Percentiles rank a stretch among this genome's conserved stretches.
Evolutionary conservation across 2,113 vertebrate genomes (phyloP).

Genomic region (Enhydra lutris): DNA sequence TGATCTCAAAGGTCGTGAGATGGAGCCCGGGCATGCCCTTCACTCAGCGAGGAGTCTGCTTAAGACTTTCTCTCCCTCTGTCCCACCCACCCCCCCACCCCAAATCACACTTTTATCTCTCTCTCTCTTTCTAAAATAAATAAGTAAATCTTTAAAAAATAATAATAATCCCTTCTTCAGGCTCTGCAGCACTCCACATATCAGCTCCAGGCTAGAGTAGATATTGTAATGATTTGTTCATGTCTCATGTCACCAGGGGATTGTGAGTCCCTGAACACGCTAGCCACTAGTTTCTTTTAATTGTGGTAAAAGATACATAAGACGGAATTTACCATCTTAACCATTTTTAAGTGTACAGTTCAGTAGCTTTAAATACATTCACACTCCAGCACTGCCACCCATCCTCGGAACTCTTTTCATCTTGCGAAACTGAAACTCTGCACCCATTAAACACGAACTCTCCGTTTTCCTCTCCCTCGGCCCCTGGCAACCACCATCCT

Average conservation of each 20-base stretch:
- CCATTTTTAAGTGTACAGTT: neutral
- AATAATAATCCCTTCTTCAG: neutral
- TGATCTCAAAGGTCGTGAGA: neutral
- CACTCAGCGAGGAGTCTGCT: neutral
- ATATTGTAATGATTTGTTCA: neutral
- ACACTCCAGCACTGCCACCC: neutral
- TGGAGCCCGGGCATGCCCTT: neutral
- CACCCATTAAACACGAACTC: neutral
- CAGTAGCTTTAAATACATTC: neutral
- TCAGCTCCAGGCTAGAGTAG: neutral
- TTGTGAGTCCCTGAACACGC: neutral
- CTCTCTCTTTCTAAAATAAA: neutral
- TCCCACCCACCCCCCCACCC: neutral
- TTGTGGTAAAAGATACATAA: neutral
- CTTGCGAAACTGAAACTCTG: neutral
- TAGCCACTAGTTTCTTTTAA: neutral
- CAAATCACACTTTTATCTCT: neutral
- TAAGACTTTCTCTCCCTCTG: neutral
- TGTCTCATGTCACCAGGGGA: neutral
- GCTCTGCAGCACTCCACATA: neutral
- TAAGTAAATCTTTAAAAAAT: neutral
- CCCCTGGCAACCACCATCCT: neutral
- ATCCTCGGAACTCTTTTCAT: neutral
- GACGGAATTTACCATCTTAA: neutral
- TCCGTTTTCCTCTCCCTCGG: neutral